Evolutionary conservation across 2,888 invertebrate genomes (phyloP).

Genomic region (Idaea aversata): DNA sequence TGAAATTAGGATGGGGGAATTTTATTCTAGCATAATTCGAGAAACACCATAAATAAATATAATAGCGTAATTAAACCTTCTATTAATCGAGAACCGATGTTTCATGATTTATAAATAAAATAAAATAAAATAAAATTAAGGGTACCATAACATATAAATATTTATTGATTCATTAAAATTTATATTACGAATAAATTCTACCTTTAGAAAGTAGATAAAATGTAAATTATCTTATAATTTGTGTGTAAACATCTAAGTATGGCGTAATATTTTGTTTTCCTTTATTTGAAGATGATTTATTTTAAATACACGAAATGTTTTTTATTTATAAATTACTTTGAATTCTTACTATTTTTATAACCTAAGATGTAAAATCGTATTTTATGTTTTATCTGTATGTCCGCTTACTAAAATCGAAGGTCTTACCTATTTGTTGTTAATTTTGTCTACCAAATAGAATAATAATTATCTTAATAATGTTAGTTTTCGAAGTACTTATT

Average conservation of each 20-base stretch:
- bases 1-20: constrained; percentile 77
- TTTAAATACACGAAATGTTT: background rate
- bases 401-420: background rate
- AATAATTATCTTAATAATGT: background rate
- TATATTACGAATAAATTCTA: background rate
- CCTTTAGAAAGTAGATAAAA: background rate
- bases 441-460: background rate
- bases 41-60: constrained; percentile 72
- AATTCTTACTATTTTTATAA: background rate
- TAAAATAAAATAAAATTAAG: constrained; percentile 21
- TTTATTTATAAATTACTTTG: background rate
- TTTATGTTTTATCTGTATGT: background rate
- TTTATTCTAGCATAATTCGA: constrained; percentile 80
- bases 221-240: constrained; percentile 13
- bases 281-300: background rate
- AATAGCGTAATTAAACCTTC: constrained; percentile 70
- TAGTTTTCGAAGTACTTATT: background rate
- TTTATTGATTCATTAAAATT: constrained; percentile 2
- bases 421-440: background rate
- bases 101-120: constrained; percentile 56
- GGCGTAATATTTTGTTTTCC: background rate
- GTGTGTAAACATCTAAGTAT: background rate
- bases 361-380: no score
- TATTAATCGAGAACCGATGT: constrained; percentile 58
- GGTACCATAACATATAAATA: background rate